phyloP scores from a whole-genome alignment of 1,140 invertebrate genomes.

The Drosophila nannoptera region DNA sequence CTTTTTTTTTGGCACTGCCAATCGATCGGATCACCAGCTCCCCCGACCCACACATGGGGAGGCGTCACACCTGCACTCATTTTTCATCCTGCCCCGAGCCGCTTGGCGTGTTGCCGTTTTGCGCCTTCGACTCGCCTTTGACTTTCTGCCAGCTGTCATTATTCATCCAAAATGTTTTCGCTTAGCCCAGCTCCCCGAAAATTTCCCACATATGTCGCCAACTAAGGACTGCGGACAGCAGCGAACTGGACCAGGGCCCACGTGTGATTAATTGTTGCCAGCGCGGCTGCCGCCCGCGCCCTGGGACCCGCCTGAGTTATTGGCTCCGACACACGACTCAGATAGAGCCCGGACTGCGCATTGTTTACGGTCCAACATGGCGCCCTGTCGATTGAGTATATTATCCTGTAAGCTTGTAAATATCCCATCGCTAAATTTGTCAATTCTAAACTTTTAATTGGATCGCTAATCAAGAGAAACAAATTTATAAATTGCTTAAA shows the following conservation, averaged over 20 bases:
- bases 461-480: neutral
- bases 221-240: constrained; percentile 25
- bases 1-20: constrained; percentile 42
- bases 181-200: constrained; percentile 60
- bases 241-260: constrained; percentile 32
- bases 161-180: constrained; percentile 73
- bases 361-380: constrained; percentile 24
- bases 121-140: constrained; percentile 75
- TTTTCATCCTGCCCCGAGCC: constrained; percentile 61
- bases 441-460: neutral
- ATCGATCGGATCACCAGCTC: constrained; percentile 35
- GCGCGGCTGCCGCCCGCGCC: constrained; percentile 21
- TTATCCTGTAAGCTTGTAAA: neutral
- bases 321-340: constrained; percentile 64
- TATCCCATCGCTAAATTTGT: neutral
- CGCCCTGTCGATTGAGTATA: neutral
- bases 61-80: constrained; percentile 69
- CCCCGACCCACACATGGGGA: neutral
- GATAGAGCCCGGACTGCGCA: constrained; percentile 9
- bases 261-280: constrained; percentile 69
- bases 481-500: no score
- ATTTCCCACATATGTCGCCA: constrained; percentile 73
- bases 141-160: constrained; percentile 77
- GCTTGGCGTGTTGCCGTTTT: constrained; percentile 61
- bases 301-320: constrained; percentile 41